Conservation (phyloP, 2,888 invertebrate genomes). For the Drosophila histrio region DNA sequence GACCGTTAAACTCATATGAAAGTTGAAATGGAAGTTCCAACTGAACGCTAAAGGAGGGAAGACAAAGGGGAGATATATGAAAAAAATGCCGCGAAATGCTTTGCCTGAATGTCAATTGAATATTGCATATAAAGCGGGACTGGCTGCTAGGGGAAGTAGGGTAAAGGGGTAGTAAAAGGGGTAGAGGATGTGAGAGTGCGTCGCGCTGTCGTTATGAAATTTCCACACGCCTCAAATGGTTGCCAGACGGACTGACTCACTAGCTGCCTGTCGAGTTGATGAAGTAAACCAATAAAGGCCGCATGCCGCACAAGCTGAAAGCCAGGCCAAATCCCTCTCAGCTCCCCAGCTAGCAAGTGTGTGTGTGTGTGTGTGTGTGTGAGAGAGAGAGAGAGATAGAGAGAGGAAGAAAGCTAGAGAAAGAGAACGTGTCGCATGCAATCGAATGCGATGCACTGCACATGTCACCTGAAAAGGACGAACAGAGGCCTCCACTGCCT, state of each 20-base stretch:
- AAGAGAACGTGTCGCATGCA: slow-evolving; percentile 38
- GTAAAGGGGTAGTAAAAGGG: neutral
- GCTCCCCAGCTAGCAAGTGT: neutral
- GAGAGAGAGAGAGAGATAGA: neutral
- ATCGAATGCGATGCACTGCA: slow-evolving; percentile 60
- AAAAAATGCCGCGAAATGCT: slow-evolving; percentile 68
- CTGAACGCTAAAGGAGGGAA: slow-evolving; percentile 1
- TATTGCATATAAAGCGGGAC: slow-evolving; percentile 70
- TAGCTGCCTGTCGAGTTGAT: slow-evolving; percentile 72
- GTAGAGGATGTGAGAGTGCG: neutral
- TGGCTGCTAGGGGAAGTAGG: neutral
- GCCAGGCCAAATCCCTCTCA: slow-evolving; percentile 68
- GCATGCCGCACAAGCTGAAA: slow-evolving; percentile 72
- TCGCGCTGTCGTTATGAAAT: slow-evolving; percentile 72
- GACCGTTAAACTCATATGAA: slow-evolving; percentile 66
- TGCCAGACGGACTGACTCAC: slow-evolving; percentile 48
- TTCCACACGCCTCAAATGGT: slow-evolving; percentile 71
- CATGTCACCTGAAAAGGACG: slow-evolving; percentile 70
- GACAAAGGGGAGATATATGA: slow-evolving; percentile 7
- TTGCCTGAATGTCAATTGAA: slow-evolving; percentile 78
- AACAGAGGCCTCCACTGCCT: neutral
- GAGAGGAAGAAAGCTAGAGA: neutral
- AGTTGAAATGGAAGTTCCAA: slow-evolving; percentile 66
- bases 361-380: neutral
- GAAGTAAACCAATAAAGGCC: slow-evolving; percentile 80